Evolutionary conservation across 2,888 invertebrate species (phyloP).

Genomic region (Meteorus cinctellus): DNA sequence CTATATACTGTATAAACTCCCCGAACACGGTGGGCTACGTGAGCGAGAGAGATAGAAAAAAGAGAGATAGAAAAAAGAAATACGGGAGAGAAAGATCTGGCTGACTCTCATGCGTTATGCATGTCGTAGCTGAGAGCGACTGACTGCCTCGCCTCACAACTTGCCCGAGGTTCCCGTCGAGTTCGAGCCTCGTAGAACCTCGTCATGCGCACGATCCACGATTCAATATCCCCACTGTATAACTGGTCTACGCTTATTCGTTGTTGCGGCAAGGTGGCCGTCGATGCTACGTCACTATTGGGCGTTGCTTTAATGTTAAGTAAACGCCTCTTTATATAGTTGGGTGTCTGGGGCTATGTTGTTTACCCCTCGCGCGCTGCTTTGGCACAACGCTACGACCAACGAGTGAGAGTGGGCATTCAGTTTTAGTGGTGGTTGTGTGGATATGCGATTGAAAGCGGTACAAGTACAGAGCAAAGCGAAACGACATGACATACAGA

Average conservation of each 20-base stretch:
- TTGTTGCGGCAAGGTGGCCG: conserved; percentile 69
- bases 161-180: conserved; percentile 68
- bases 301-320: conserved; percentile 63
- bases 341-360: conserved; percentile 61
- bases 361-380: conserved; percentile 73
- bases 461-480: background rate
- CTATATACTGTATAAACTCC: conserved; percentile 18
- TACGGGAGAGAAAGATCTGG: conserved; percentile 63
- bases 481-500: conserved; percentile 5
- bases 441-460: conserved; percentile 1
- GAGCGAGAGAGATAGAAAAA: conserved; percentile 48
- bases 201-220: conserved; percentile 68
- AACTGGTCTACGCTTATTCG: conserved; percentile 69
- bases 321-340: conserved; percentile 60
- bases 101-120: conserved; percentile 78
- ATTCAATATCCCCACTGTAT: conserved; percentile 67
- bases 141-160: conserved; percentile 72
- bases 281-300: conserved; percentile 70
- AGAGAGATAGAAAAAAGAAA: conserved; percentile 53
- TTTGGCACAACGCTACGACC: conserved; percentile 46
- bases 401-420: background rate
- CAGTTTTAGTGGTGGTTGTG: conserved; percentile 7
- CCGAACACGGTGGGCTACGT: conserved; percentile 24
- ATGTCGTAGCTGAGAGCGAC: conserved; percentile 77
- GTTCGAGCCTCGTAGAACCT: conserved; percentile 60